Conservation (phyloP, 2,888 invertebrate genomes). For the Hydrotaea diabolus region DNA sequence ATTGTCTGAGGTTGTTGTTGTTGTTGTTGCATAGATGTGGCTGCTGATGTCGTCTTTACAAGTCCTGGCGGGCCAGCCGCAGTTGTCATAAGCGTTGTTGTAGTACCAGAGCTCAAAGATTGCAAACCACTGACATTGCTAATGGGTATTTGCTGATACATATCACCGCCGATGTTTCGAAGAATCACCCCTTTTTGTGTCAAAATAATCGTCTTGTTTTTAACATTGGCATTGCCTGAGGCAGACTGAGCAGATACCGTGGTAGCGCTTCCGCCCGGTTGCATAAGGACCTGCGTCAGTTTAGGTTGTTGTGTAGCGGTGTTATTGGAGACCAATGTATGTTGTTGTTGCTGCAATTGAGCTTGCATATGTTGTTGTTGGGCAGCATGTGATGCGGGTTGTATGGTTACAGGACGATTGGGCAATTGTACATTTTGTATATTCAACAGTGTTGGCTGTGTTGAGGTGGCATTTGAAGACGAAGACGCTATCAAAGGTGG, state of each 20-base stretch:
- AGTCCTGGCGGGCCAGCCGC: conserved; percentile 78
- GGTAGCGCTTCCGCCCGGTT: conserved; percentile 71
- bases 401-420: conserved; percentile 79
- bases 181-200: conserved; percentile 80
- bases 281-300: conserved; percentile 80
- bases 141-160: conserved; percentile 81
- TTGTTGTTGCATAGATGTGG: conserved; percentile 52
- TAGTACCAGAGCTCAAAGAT: conserved; percentile 72
- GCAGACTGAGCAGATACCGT: conserved; percentile 68
- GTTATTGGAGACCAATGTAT: conserved; percentile 79
- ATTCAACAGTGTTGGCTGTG: conserved; percentile 78
- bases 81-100: conserved; percentile 77
- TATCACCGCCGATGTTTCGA: conserved; percentile 80
- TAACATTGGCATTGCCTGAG: conserved; percentile 73
- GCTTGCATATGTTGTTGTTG: conserved; percentile 80
- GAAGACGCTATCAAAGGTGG: conserved; percentile 79
- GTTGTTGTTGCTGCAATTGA: conserved; percentile 79
- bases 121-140: conserved; percentile 78
- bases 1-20: conserved; percentile 71
- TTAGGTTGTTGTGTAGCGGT: conserved; percentile 80
- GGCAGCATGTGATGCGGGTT: conserved; percentile 80
- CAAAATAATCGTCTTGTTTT: conserved; percentile 80
- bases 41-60: conserved; percentile 77
- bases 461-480: conserved; percentile 69
- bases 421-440: conserved; percentile 80